Percentiles rank a stretch among this genome's conserved stretches.
Conservation (phyloP, 2,113 vertebrate genomes). For the Thomomys bottae region DNA sequence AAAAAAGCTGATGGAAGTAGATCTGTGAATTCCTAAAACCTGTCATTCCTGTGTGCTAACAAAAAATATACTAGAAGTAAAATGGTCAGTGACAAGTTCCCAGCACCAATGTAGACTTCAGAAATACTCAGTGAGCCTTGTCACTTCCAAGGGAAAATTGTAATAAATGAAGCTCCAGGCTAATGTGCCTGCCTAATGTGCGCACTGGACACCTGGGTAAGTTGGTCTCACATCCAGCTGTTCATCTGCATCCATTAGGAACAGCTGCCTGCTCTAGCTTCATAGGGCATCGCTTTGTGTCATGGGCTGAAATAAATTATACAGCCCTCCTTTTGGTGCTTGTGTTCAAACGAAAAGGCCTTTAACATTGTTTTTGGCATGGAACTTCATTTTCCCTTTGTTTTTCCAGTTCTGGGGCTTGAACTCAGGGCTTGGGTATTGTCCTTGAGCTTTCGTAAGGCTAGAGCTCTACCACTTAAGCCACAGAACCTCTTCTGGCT, state of each 20-base stretch:
- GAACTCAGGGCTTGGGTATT: too few relatives aligned
- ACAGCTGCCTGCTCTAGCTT: too few relatives aligned
- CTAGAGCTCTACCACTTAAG: too few relatives aligned
- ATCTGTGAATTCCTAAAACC: background rate
- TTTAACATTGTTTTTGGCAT: background rate
- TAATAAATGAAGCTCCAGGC: background rate
- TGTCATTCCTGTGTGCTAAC: background rate
- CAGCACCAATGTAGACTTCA: too few relatives aligned
- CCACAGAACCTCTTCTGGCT: too few relatives aligned
- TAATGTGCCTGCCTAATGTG: accelerated
- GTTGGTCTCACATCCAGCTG: background rate
- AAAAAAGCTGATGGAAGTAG: background rate
- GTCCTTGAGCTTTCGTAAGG: too few relatives aligned
- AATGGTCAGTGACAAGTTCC: background rate
- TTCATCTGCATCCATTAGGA: too few relatives aligned
- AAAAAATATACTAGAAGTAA: background rate
- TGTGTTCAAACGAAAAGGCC: background rate
- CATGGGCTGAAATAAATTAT: too few relatives aligned
- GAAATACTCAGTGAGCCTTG: background rate
- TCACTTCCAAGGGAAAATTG: background rate
- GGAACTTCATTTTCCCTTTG: too few relatives aligned
- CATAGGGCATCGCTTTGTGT: too few relatives aligned
- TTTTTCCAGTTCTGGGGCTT: too few relatives aligned
- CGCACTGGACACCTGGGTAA: accelerated
- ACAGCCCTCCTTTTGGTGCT: too few relatives aligned